A percentile compares a stretch with the other conserved stretches of the same genome.
Conservation (phyloP, 2,888 invertebrate genomes). For the Latheticus oryzae region DNA sequence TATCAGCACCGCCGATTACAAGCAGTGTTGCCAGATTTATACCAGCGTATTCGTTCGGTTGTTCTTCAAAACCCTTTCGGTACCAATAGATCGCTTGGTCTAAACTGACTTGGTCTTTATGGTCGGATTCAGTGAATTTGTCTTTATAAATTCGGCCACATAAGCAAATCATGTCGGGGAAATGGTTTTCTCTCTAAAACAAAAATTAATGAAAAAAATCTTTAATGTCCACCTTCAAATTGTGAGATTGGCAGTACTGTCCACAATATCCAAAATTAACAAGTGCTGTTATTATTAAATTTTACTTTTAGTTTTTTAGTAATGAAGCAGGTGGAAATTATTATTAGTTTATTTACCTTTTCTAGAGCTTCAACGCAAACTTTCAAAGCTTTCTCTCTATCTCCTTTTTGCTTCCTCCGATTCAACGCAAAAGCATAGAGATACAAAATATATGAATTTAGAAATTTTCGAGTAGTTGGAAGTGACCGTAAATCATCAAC, state of each 20-base stretch:
- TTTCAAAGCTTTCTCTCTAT: constrained; percentile 91
- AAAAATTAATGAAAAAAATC: not conserved
- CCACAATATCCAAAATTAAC: too few relatives aligned
- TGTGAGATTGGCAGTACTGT: too few relatives aligned
- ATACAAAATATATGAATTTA: constrained; percentile 91
- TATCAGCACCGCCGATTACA: constrained; percentile 96
- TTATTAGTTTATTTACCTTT: too few relatives aligned
- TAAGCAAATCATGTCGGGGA: constrained; percentile 97
- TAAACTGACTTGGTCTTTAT: constrained; percentile 87
- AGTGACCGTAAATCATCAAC: constrained; percentile 93
- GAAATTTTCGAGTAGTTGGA: constrained; percentile 88
- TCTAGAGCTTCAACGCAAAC: constrained; percentile 93
- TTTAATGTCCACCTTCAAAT: too few relatives aligned
- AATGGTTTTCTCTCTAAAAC: constrained; percentile 86
- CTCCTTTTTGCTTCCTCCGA: constrained; percentile 92
- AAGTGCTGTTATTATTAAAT: too few relatives aligned
- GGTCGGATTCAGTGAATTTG: constrained; percentile 96
- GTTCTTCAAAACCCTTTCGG: constrained; percentile 95
- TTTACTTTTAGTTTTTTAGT: too few relatives aligned
- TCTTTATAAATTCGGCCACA: constrained; percentile 98
- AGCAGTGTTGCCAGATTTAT: constrained; percentile 97
- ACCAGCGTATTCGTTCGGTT: constrained; percentile 98
- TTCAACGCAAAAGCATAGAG: constrained; percentile 98
- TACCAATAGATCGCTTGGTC: constrained; percentile 97
- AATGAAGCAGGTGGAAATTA: constrained; percentile 1